Percentiles rank a stretch among this genome's conserved stretches.
phyloP scores from a whole-genome alignment of 2,113 vertebrate genomes.

The Sciurus niger region DNA sequence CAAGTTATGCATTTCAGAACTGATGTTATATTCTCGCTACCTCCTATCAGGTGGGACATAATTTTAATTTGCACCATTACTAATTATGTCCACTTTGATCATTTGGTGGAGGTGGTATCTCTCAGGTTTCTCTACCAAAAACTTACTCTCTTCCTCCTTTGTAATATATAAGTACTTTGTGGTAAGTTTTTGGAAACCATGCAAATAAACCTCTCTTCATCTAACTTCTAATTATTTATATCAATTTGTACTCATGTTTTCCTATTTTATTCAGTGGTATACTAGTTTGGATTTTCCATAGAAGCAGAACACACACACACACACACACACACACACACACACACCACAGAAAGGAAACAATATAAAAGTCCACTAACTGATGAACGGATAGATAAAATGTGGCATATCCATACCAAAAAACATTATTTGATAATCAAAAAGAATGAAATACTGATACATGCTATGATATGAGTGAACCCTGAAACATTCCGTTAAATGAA shows the following conservation, averaged over 20 bases:
- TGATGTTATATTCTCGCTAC: neutral
- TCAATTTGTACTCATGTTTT: neutral
- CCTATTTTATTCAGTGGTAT: neutral
- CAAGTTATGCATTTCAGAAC: neutral
- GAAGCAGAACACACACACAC: neutral
- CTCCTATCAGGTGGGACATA: neutral
- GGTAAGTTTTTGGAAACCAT: conserved; percentile 51
- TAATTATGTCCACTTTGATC: conserved; percentile 52
- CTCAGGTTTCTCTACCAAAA: conserved; percentile 21
- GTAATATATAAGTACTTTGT: conserved; percentile 59
- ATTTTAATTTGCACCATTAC: neutral
- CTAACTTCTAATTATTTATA: conserved; percentile 26
- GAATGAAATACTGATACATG: neutral
- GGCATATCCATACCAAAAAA: neutral
- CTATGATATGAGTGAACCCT: neutral
- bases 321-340: neutral
- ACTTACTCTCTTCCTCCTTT: conserved; percentile 13
- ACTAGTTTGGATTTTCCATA: neutral
- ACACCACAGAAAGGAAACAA: no score
- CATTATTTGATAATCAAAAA: conserved; percentile 34
- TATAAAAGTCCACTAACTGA: neutral
- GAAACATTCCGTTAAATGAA: neutral
- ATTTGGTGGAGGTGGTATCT: neutral
- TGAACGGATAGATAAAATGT: neutral
- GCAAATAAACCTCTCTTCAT: neutral